Evolutionary conservation across 2,888 invertebrate species (phyloP).

Genomic region (Caenorhabditis auriculariae): DNA sequence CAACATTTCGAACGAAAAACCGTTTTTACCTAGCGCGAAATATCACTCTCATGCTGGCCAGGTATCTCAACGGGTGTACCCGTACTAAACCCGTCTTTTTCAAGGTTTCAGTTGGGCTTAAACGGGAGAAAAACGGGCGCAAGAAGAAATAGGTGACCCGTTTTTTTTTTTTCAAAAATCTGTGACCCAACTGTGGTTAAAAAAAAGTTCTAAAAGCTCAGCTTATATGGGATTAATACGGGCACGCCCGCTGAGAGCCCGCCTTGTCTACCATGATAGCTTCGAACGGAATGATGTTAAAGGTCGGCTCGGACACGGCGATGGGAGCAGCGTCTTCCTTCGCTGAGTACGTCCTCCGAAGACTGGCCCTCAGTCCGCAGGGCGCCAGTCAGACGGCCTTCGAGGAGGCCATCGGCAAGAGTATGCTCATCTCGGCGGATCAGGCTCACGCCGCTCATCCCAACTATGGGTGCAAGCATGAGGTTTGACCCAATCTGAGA

Average conservation of each 20-base stretch:
- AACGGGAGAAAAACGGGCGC: too few species aligned
- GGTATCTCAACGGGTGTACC: too few species aligned
- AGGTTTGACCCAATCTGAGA: too few species aligned
- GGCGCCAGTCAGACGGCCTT: slow-evolving; percentile 41
- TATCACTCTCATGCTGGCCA: too few species aligned
- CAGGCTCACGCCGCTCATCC: slow-evolving; percentile 66
- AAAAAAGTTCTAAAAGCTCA: neutral
- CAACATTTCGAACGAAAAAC: too few species aligned
- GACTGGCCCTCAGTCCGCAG: slow-evolving; percentile 46
- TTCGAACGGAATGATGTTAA: slow-evolving; percentile 6
- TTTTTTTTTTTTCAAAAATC: too few species aligned
- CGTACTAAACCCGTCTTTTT: too few species aligned
- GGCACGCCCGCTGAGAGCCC: neutral
- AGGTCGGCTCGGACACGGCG: slow-evolving; percentile 68
- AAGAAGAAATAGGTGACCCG: too few species aligned
- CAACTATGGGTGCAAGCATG: slow-evolving; percentile 66
- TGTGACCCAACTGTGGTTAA: neutral
- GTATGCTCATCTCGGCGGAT: slow-evolving; percentile 65
- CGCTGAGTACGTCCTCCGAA: slow-evolving; percentile 66
- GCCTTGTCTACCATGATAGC: slow-evolving; percentile 1
- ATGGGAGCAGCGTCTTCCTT: slow-evolving; percentile 67
- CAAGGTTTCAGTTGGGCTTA: too few species aligned
- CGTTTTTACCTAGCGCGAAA: too few species aligned
- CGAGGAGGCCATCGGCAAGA: slow-evolving; percentile 66
- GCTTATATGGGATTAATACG: neutral